Base-by-base conservation (phyloP, 2,888 invertebrate species). In the Venustoraphidia nigricollis region DNA sequence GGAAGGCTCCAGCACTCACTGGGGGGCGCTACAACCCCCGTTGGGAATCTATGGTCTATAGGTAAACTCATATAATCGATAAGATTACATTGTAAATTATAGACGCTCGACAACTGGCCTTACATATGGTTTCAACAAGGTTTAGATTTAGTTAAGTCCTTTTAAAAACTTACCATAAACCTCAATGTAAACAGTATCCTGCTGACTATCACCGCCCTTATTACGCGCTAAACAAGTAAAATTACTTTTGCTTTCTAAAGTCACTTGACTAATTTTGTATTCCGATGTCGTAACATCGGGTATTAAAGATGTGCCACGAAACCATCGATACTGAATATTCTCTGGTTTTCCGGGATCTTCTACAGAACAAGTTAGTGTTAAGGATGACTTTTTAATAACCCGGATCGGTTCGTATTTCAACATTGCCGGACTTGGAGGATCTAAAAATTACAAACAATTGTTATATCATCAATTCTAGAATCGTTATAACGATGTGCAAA, bases 201-300 rank as follows among this genome's bases (percentile, higher is more conserved):
- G 71, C 49, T 75, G 73, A 45, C 87, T 84, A 56, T 82, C 79
- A 0, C 93, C 94, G 1, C 90, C 90, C 10, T 83, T 80, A 66
- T 90, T 93, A 65, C 77, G 77, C 0, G 91, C 91, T 55, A 82
- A 76, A 62, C 95, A 95, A 1, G 89, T 85, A 70, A 91, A 93
- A 71, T 89, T 90, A 58, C 88, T 87, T 53, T 89, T 77, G 45
- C 88, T 87, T 62, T 88, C 85, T 53, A 94, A 68, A 10, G 85
- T 83, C 10, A 90, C 91, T 0, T 89, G 85, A 53, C 83, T 82
- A 52, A 92, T 83, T 34, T 80, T 83, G 76, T 85, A 85, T 59
- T 81, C 81, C 53, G 81, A 75, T 5, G 82, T 77, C 34, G 81
- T 83, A 49, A 85, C 79, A 61, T 89, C 87, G 49, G 77, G 76